Percentiles rank a stretch among this genome's conserved stretches.
These are phyloP conservation scores for Glaucopsyche alexis DNA, from an alignment of 2,888 invertebrate species.

Conservation along the genomic window DNA sequence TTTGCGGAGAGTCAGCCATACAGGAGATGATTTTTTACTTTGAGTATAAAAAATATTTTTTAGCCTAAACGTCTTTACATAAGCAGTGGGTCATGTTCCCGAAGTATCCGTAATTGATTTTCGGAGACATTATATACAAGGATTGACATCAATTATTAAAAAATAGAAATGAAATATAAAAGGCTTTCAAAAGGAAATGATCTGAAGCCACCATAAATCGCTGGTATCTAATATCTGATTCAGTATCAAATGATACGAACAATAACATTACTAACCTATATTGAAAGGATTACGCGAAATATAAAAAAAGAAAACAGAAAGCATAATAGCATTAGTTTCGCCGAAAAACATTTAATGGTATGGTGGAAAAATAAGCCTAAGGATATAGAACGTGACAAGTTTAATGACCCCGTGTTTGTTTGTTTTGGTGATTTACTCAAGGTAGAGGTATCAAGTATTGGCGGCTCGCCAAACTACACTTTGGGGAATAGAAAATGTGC, in stretches of 20 bases:
- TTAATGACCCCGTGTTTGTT: slow-evolving; percentile 54
- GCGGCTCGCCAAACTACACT: slow-evolving; percentile 52
- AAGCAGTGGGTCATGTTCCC: no score
- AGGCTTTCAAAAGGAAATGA: neutral
- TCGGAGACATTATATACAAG: no score
- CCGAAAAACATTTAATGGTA: slow-evolving; percentile 37
- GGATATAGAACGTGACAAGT: slow-evolving; percentile 40
- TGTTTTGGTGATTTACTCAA: slow-evolving; percentile 58
- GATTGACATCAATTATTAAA: neutral
- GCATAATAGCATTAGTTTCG: slow-evolving; percentile 35
- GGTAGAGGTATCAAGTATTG: slow-evolving; percentile 52
- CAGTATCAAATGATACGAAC: slow-evolving; percentile 8
- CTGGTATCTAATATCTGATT: neutral
- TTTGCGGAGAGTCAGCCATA: no score
- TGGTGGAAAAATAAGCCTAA: slow-evolving; percentile 33
- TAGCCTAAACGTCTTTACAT: no score
- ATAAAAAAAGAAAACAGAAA: neutral
- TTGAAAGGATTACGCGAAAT: slow-evolving; percentile 9
- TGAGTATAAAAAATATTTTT: no score
- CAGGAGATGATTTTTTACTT: no score
- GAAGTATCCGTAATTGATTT: no score
- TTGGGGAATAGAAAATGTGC: slow-evolving; percentile 30
- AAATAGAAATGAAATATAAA: neutral
- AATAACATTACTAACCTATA: neutral
- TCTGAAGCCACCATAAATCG: neutral